Evolutionary conservation across 2,888 invertebrate genomes (phyloP), one percentile per base, ranked within the genome.

Genomic region (Epistrophe grossulariae): DNA sequence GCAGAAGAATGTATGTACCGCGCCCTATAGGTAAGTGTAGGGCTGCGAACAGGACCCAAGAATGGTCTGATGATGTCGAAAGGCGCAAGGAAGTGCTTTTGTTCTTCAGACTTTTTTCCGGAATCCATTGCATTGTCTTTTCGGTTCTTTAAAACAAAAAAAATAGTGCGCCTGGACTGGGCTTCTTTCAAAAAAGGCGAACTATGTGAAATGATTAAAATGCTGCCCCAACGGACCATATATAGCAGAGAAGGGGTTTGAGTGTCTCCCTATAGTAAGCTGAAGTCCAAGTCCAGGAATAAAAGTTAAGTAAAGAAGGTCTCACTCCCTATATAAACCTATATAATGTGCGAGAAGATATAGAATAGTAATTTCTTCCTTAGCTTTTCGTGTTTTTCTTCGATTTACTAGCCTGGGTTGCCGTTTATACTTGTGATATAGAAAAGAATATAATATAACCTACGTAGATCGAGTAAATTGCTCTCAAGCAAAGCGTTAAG

Each of bases 401-500:
- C 70, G 64, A 84, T 81, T 77, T 84, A 70, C 81, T 77, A 38
- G 59, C 68, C 24, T 48, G 45, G 24, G 31, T 31, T 31, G 31
- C 31, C 5, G 28, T n/a, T 28, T 28, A 15, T 50, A 48, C 45
- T 57, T 60, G 48, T 60, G 62, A 73, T 68, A 52, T 57, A 40
- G 1, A 19, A 28, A 57, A 31, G 50, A 72, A 71, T 48, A 71
- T 66, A n/a, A 64, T 64, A 19, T 43, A 64, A 59, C 59, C 64
- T 55, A 40, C n/a, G 55, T 11, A 79, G 79, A 70, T 83, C 19
- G 71, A 87, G 79, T 83, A 82, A 83, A 87, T 87, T 87, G 79
- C 82, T 82, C 87, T 87, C 70, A 70, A 87, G 82, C 71, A 76
- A 43, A 82, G 84, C 73, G 78, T 64, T 71, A 79, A 82, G 76